Evolutionary conservation across 2,888 invertebrate genomes (phyloP), one percentile per base, ranked within the genome.

Genomic region (Cylloceria caligata): DNA sequence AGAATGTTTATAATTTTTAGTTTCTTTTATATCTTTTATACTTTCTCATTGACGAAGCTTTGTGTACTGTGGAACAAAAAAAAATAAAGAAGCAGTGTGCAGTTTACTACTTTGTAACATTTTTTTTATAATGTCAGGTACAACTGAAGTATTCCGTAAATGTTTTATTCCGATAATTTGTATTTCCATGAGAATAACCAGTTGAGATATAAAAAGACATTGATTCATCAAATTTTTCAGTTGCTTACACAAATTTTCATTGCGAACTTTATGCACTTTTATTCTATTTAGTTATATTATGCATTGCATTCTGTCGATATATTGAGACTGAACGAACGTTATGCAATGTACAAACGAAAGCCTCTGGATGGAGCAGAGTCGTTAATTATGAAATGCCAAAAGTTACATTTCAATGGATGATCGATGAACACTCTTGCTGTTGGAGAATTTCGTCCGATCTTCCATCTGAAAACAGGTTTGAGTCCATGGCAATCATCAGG

Each of bases 361-460:
- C 39, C 64, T 42, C 47, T 30, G 64, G 62, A 55, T 84, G 86
- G 86, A 87, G 88, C 86, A 86, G 80, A 87, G 86, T 91, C 89
- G 91, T 90, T 91, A 91, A 91, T 91, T 91, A 91, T 90, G 88
- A 87, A 90, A 88, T 89, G 90, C 89, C 89, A 88, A 88, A 88
- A 89, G 89, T 90, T 88, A 89, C 88, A 88, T 89, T 89, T 90
- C 91, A 89, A 91, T 91, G 89, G 90, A 91, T 91, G 91, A 91
- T 91, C 89, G 91, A 91, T 90, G 91, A 90, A 89, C 89, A 87
- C 84, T 83, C 81, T 24, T 11, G 78, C 82, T 67, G 81, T 81
- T 73, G 79, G 24, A 60, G 68, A 82, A 80, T 81, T 19, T 69
- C 69, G 64, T 64, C 67, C 65, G 81, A 84, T 86, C 84, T 84